Conservation (phyloP, 2,888 invertebrate genomes). For the Eupsilia transversa region DNA sequence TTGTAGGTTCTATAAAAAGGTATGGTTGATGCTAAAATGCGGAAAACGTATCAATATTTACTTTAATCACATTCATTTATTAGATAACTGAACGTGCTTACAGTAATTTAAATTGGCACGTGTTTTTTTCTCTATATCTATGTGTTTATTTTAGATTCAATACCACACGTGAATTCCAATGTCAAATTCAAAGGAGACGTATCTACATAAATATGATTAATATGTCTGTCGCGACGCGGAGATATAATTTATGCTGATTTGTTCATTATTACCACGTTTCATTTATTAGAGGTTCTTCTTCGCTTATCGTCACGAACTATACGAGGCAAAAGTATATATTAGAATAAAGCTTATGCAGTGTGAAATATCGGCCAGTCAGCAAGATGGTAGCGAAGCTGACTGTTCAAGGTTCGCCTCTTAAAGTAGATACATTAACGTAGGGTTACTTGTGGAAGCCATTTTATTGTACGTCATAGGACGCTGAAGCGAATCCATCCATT, state of each 20-base stretch:
- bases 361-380: background rate
- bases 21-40: background rate
- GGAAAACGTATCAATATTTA: constrained; percentile 32
- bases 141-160: constrained; percentile 45
- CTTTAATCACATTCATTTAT: constrained; percentile 15
- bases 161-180: constrained; percentile 63
- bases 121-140: constrained; percentile 41
- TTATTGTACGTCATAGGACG: background rate
- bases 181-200: constrained; percentile 32
- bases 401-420: background rate
- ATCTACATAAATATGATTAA: constrained; percentile 45
- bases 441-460: background rate
- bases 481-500: too few species aligned
- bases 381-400: background rate
- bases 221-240: constrained; percentile 48
- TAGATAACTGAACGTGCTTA: constrained; percentile 37
- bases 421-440: background rate
- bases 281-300: background rate
- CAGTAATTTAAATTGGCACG: constrained; percentile 42
- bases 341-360: background rate
- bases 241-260: constrained; percentile 52
- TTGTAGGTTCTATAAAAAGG: constrained; percentile 16
- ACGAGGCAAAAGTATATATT: background rate
- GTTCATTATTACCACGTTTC: constrained; percentile 46
- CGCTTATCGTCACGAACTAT: constrained; percentile 30